These are phyloP conservation scores for Eupithecia vulgata DNA, from an alignment of 2,888 invertebrate species.

Conservation along the genomic window DNA sequence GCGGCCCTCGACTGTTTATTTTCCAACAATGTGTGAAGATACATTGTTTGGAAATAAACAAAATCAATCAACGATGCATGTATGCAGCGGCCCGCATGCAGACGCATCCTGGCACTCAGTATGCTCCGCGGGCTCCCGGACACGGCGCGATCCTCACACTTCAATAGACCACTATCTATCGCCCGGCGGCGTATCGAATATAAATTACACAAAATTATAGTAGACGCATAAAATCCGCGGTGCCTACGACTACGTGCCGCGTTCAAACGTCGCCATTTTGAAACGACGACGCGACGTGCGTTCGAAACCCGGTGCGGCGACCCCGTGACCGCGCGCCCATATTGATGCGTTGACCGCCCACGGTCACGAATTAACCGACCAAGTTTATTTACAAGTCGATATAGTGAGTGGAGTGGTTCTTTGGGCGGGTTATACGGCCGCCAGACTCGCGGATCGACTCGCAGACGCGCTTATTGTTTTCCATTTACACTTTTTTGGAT, in stretches of 20 bases:
- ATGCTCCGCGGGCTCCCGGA: constrained; percentile 71
- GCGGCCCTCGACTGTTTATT: constrained; percentile 54
- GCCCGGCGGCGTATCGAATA: constrained; percentile 75
- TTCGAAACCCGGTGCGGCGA: constrained; percentile 69
- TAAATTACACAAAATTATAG: constrained; percentile 78
- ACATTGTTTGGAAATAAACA: constrained; percentile 60
- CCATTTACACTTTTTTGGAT: constrained; percentile 76
- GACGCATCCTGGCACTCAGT: constrained; percentile 71
- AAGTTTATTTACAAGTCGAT: constrained; percentile 61
- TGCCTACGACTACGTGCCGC: constrained; percentile 50
- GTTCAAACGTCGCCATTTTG: constrained; percentile 63
- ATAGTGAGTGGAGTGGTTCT: constrained; percentile 45
- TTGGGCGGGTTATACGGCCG: constrained; percentile 52
- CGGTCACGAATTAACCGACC: constrained; percentile 69
- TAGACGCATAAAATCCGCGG: constrained; percentile 69
- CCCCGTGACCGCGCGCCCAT: constrained; percentile 80
- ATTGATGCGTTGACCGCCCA: constrained; percentile 80
- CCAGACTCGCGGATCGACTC: constrained; percentile 56
- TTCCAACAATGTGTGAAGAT: constrained; percentile 56
- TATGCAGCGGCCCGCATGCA: constrained; percentile 63
- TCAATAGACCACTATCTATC: constrained; percentile 76
- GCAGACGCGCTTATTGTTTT: constrained; percentile 79
- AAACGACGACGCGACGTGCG: constrained; percentile 52
- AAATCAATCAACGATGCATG: constrained; percentile 55
- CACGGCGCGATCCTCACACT: constrained; percentile 66